Conservation (phyloP, 2,888 invertebrate genomes). For the Meghimatium bilineatum region DNA sequence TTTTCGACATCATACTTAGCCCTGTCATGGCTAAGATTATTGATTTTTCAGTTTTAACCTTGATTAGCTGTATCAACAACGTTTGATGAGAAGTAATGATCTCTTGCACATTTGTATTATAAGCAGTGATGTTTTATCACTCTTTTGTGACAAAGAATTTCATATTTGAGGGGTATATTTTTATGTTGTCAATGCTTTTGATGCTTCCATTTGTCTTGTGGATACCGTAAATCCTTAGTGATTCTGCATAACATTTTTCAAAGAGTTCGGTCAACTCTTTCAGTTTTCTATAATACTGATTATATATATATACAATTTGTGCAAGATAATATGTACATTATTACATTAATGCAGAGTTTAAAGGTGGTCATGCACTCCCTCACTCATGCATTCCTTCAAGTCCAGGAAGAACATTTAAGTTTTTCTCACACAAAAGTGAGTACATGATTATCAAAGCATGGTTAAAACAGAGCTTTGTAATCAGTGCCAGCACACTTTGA, state of each 20-base stretch:
- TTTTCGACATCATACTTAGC: no score
- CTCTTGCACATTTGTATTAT: neutral
- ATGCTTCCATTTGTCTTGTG: no score
- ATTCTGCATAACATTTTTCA: neutral
- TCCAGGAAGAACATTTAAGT: conserved; percentile 41
- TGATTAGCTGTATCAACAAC: no score
- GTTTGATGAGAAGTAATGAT: no score
- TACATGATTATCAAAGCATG: conserved; percentile 24
- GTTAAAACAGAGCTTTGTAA: neutral
- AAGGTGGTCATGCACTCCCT: conserved; percentile 25
- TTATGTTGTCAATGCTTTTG: no score
- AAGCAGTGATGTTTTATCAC: neutral
- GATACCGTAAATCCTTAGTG: no score
- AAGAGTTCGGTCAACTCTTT: neutral
- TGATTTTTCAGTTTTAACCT: no score
- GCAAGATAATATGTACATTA: neutral
- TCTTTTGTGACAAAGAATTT: neutral
- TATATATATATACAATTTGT: neutral
- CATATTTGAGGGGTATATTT: no score
- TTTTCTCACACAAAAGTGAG: conserved; percentile 45
- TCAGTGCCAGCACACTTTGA: neutral
- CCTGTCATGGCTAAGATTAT: no score
- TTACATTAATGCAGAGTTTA: conserved; percentile 23
- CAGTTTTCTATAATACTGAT: neutral
- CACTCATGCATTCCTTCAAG: conserved; percentile 44